Base-by-base conservation (phyloP, 92 coral and sea anemone genomes). In the Parazoanthus atlanticus region DNA sequence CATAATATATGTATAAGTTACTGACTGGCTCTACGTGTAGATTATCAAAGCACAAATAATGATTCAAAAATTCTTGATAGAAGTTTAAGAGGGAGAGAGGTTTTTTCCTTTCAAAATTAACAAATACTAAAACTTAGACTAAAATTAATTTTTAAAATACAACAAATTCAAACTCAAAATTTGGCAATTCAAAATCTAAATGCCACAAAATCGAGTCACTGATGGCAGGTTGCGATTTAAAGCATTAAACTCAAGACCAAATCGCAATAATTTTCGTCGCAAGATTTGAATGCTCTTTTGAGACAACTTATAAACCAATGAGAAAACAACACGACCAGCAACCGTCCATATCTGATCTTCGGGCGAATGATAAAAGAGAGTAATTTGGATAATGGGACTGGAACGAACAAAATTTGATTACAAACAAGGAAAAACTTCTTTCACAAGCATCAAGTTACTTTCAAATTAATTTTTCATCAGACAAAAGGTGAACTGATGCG, bases 311-410 rank as follows among this genome's bases (percentile, higher is more conserved):
- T 16, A 26, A 38, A 70, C 87, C 87, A 84, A 84, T 84, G 43
- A 43, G 87, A 70, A 84, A 70, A 15, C 67, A 69, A 84, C 87
- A 84, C 87, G 87, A 84, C 43, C 16, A 8, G 61, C 19, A 21
- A 61, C 31, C 41, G 23, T 82, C 74, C 31, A 32, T 36, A 64
- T 74, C 3, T 36, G 29, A 30, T 12, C 17, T 16, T 21, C n/a
- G 40, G 43, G 26, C 25, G 79, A 75, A n/a, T 26, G 8, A 19
- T 33, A 74, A 74, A 74, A 25, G 11, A 74, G 3, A 17, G 79
- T 5, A 38, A n/a, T 12, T n/a, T 34, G 49, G 79, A 33, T 75
- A 36, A 38, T 75, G 28, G 52, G 79, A 8, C 43, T 75, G 26
- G 79, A 75, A 75, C 43, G 49, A 75, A 41, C 8, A 75, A 19